phyloP scores from a whole-genome alignment of 2,113 vertebrate genomes.

The Neoarius graeffei region DNA sequence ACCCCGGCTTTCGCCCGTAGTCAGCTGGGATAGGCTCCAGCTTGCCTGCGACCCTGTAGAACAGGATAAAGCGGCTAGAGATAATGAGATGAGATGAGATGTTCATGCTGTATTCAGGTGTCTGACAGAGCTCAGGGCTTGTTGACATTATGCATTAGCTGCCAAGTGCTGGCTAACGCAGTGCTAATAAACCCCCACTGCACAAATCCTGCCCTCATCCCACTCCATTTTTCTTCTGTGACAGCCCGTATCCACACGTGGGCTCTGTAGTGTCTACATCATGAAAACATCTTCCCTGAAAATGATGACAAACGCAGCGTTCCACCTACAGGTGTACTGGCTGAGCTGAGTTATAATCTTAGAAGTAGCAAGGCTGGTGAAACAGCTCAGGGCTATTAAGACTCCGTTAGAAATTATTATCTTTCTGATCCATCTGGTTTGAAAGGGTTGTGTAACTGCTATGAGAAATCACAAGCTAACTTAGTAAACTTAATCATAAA shows the following conservation, averaged over 20 bases:
- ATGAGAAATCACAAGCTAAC: neutral
- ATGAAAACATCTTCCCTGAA: neutral
- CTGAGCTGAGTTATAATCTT: neutral
- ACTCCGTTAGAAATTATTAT: neutral
- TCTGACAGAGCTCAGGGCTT: constrained; percentile 32
- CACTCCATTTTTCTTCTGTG: constrained; percentile 30
- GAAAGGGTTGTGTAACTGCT: neutral
- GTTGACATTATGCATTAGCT: constrained; percentile 24
- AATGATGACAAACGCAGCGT: neutral
- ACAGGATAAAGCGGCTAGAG: no score
- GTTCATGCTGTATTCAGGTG: constrained; percentile 1
- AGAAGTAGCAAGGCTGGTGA: neutral
- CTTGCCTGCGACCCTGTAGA: no score
- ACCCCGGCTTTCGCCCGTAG: no score
- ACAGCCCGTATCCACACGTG: constrained; percentile 27
- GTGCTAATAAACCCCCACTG: neutral
- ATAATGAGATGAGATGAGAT: no score
- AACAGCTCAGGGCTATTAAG: neutral
- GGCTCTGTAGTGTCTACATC: neutral
- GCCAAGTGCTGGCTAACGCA: constrained; percentile 3
- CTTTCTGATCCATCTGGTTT: neutral
- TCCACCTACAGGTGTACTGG: neutral
- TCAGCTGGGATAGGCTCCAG: no score
- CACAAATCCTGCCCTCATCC: constrained; percentile 14
- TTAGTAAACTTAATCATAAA: neutral